These are phyloP conservation scores for Grammomys surdaster DNA, from an alignment of 2,113 vertebrate species.

Conservation along the genomic window DNA sequence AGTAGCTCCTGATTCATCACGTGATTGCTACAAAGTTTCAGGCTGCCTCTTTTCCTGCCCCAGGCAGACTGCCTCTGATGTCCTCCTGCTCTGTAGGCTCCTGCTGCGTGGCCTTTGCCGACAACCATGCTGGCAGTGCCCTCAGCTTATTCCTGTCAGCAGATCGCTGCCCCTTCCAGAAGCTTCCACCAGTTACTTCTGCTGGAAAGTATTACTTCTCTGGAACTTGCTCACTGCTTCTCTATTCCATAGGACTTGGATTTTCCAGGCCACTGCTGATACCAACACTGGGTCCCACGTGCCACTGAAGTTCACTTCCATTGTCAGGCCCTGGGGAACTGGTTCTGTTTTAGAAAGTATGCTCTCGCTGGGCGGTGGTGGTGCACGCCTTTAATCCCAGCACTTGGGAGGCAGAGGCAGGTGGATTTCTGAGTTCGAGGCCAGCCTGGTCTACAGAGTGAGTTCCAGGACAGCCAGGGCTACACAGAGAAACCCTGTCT, in stretches of 20 bases:
- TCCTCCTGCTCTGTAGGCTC: not conserved
- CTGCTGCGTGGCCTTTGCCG: not conserved
- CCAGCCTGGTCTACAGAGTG: too few species aligned
- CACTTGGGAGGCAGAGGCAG: too few species aligned
- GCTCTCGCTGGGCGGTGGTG: too few species aligned
- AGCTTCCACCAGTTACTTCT: not conserved
- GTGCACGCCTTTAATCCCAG: too few species aligned
- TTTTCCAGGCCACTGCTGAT: not conserved
- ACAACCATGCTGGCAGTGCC: not conserved
- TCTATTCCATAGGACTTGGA: not conserved
- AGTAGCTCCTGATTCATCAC: not conserved
- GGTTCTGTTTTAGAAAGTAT: constrained; percentile 28
- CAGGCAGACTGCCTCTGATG: not conserved
- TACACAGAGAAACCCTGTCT: too few species aligned
- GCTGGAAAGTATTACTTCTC: not conserved
- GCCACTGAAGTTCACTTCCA: not conserved
- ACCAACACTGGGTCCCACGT: not conserved
- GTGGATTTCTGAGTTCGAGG: too few species aligned
- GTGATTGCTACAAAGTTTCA: not conserved
- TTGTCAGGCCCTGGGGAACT: not conserved
- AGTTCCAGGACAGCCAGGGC: too few species aligned
- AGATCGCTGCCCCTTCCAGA: not conserved
- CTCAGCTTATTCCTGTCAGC: not conserved
- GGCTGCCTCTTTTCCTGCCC: not conserved
- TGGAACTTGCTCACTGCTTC: not conserved